Evolutionary conservation across 2,888 invertebrate species (phyloP).

Genomic region (Tetanocera ferruginea): DNA sequence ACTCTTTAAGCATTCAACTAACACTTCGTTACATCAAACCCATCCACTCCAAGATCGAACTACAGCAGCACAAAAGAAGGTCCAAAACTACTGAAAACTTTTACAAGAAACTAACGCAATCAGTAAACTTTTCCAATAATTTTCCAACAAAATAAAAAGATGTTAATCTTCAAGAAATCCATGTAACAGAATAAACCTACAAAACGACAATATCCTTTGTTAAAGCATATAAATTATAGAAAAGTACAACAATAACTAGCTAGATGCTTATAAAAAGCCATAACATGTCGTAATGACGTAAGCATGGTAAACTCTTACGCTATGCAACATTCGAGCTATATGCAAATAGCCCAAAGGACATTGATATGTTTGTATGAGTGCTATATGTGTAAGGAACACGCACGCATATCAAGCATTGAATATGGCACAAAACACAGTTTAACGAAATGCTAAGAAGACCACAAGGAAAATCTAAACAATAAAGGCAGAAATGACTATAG

Average conservation of each 20-base stretch:
- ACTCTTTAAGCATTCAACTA: no score
- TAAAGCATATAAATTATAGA: slow-evolving; percentile 30
- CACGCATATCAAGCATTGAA: slow-evolving; percentile 9
- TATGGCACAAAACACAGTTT: slow-evolving; percentile 45
- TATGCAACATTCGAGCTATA: neutral
- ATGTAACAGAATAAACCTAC: slow-evolving; percentile 4
- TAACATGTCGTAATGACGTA: neutral
- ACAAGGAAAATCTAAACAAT: slow-evolving; percentile 17
- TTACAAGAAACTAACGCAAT: slow-evolving; percentile 9
- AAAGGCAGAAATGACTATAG: no score
- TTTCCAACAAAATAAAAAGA: slow-evolving; percentile 46
- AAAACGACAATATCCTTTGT: slow-evolving; percentile 4
- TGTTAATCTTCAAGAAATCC: slow-evolving; percentile 58
- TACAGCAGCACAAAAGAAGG: no score
- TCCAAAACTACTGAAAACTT: no score
- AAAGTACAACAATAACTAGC: neutral
- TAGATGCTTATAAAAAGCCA: neutral
- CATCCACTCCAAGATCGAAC: no score
- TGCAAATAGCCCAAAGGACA: neutral
- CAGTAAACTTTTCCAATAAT: slow-evolving; percentile 51
- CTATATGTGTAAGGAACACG: slow-evolving; percentile 42
- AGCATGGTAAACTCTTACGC: slow-evolving; percentile 10
- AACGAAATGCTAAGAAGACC: slow-evolving; percentile 52
- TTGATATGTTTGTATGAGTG: neutral
- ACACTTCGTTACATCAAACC: no score